A percentile compares a stretch with the other conserved stretches of the same genome.
These are phyloP conservation scores for Scatophagus argus DNA, from an alignment of 2,113 vertebrate species.

Conservation along the genomic window DNA sequence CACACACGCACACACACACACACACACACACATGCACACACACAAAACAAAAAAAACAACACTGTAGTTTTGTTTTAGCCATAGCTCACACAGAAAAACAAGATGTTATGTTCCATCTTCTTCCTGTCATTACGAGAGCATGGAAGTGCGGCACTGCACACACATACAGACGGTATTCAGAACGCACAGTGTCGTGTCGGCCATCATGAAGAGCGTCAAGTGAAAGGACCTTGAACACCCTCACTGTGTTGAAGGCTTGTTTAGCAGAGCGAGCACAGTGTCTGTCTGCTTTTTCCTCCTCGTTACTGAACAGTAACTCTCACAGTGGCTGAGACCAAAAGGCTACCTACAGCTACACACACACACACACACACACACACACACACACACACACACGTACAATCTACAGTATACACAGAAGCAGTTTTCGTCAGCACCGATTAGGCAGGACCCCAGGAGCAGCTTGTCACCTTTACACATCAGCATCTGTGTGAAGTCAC, in stretches of 20 bases:
- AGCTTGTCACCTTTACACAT: slow-evolving; percentile 29
- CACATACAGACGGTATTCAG: slow-evolving; percentile 30
- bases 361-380: not conserved
- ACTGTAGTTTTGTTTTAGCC: not conserved
- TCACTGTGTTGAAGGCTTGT: slow-evolving; percentile 61
- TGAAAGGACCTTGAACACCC: slow-evolving; percentile 48
- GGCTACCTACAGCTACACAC: not conserved
- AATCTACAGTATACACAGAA: not conserved
- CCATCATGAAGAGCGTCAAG: slow-evolving; percentile 39
- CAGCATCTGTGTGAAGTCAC: slow-evolving; percentile 24
- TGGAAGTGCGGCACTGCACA: slow-evolving; percentile 34
- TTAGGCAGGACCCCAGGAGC: slow-evolving; percentile 15
- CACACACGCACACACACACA: slow-evolving; percentile 22
- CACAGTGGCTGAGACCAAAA: slow-evolving; percentile 45
- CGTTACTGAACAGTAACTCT: slow-evolving; percentile 56
- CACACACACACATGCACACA: not conserved
- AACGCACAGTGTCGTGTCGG: slow-evolving; percentile 34
- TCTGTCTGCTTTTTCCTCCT: slow-evolving; percentile 56
- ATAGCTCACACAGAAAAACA: slow-evolving; percentile 32
- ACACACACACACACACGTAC: not conserved
- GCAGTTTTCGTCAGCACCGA: slow-evolving; percentile 3
- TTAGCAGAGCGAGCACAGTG: slow-evolving; percentile 44
- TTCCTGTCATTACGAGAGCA: slow-evolving; percentile 48
- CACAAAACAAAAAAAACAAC: not conserved
- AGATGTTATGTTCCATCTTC: slow-evolving; percentile 52